A percentile compares a stretch with the other conserved stretches of the same genome.
phyloP scores from a whole-genome alignment of 2,797 vertebrate genomes.

The Cygnus olor region DNA sequence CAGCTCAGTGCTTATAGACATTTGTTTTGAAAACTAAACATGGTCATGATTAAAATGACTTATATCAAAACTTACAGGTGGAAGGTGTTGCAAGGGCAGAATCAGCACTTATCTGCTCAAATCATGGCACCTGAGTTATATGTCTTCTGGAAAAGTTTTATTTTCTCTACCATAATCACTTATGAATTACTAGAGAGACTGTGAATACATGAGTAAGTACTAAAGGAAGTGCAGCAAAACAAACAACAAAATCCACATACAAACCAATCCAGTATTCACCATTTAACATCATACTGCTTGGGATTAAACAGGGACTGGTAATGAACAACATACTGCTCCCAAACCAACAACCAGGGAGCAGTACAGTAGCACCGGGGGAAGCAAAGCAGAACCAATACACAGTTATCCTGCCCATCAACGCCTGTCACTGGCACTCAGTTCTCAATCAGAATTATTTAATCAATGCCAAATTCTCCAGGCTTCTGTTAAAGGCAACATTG shows the following conservation, averaged over 20 bases:
- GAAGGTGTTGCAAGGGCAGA: background rate
- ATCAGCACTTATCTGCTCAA: background rate
- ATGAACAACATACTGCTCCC: background rate
- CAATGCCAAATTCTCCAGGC: background rate
- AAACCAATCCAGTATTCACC: background rate
- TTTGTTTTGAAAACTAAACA: background rate
- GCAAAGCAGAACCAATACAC: background rate
- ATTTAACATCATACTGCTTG: background rate
- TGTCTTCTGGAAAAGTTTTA: accelerated
- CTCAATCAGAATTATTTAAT: background rate
- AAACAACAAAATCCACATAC: background rate
- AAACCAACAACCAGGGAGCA: background rate
- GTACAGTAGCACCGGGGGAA: background rate
- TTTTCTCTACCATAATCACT: background rate
- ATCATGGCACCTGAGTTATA: background rate
- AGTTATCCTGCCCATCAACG: background rate
- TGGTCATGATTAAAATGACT: accelerated
- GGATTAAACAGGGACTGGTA: background rate
- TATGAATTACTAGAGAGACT: background rate
- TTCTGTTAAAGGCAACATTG: background rate
- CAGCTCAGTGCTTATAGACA: background rate
- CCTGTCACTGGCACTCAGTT: background rate
- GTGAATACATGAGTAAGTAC: background rate
- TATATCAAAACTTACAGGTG: background rate
- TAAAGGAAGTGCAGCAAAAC: background rate